Conservation (phyloP, 2,797 vertebrate species). For the Channallabes apus region DNA sequence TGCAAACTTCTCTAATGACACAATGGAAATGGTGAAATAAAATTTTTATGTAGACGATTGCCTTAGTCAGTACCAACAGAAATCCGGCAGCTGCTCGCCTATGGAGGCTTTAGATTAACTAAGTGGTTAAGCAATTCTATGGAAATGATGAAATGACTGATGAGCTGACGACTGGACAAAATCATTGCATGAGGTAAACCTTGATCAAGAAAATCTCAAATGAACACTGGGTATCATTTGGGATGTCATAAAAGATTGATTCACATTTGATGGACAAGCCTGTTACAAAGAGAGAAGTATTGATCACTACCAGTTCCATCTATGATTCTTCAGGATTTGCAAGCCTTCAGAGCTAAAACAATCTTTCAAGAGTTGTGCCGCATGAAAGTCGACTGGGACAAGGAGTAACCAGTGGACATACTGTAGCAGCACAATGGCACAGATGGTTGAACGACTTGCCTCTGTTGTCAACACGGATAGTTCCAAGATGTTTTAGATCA, state of each 20-base stretch:
- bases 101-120: neutral
- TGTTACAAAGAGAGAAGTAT: neutral
- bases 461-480: neutral
- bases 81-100: neutral
- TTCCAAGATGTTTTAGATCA: neutral
- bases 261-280: neutral
- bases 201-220: neutral
- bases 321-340: neutral
- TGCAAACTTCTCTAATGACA: neutral
- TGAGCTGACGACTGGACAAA: neutral
- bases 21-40: neutral
- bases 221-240: neutral
- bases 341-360: neutral
- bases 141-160: neutral
- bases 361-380: slow-evolving; percentile 2
- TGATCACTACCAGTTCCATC: neutral
- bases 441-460: neutral
- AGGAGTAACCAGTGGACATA: neutral
- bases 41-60: neutral
- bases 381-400: neutral
- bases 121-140: neutral
- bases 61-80: neutral
- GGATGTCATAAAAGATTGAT: neutral
- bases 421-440: neutral
- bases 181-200: neutral